phyloP scores from a whole-genome alignment of 2,113 vertebrate genomes.

The Zingel zingel region DNA sequence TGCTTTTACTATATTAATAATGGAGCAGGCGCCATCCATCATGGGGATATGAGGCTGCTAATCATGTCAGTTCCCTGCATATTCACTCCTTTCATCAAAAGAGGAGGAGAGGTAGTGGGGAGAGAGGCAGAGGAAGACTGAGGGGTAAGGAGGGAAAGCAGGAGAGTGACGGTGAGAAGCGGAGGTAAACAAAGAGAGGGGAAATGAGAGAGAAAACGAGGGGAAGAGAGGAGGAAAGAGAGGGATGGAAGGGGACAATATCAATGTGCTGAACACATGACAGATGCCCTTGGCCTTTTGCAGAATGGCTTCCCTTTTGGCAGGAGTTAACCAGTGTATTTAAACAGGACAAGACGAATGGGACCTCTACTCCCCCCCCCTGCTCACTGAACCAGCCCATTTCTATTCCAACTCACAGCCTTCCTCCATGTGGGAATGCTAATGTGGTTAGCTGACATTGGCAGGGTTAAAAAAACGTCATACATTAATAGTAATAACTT shows the following conservation, averaged over 20 bases:
- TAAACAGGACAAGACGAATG: constrained; percentile 84
- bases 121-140: constrained; percentile 19
- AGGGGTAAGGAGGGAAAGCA: neutral
- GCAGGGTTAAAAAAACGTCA: constrained; percentile 59
- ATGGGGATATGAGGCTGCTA: constrained; percentile 81
- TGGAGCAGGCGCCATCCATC: constrained; percentile 82
- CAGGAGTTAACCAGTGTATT: constrained; percentile 83
- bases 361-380: constrained; percentile 71
- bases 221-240: constrained; percentile 1
- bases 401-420: constrained; percentile 79
- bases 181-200: constrained; percentile 60
- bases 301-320: constrained; percentile 80
- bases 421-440: constrained; percentile 71
- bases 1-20: constrained; percentile 87
- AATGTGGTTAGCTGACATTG: constrained; percentile 78
- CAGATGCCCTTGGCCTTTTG: constrained; percentile 84
- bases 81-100: constrained; percentile 75
- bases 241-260: constrained; percentile 64
- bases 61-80: constrained; percentile 82
- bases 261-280: constrained; percentile 79
- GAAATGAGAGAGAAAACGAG: constrained; percentile 37
- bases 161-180: constrained; percentile 20
- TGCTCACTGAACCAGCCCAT: constrained; percentile 78
- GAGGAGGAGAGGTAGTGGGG: constrained; percentile 21
- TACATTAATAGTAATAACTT: constrained; percentile 41